A percentile compares a stretch with the other conserved stretches of the same genome.
phyloP scores from a whole-genome alignment of 2,888 invertebrate species.

The Heliconius ismenius region DNA sequence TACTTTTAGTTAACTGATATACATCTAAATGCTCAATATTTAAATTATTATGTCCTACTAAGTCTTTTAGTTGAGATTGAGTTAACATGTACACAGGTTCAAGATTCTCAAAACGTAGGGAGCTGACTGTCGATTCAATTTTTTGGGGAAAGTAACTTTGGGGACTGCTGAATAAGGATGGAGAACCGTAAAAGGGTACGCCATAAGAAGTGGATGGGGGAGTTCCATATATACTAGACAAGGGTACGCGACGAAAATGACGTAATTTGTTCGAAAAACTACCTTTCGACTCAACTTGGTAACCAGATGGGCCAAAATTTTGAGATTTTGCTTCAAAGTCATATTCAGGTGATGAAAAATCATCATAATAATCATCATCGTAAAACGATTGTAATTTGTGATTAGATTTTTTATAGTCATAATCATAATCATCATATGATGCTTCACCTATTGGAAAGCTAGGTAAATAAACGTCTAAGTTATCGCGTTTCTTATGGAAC shows the following conservation, averaged over 20 bases:
- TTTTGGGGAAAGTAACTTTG: slow-evolving; percentile 42
- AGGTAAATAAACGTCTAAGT: slow-evolving; percentile 53
- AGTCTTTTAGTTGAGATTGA: slow-evolving; percentile 64
- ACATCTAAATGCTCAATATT: slow-evolving; percentile 72
- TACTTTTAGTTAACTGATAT: slow-evolving; percentile 57
- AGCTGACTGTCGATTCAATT: slow-evolving; percentile 41
- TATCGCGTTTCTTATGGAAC: slow-evolving; percentile 45
- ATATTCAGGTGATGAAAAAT: slow-evolving; percentile 46
- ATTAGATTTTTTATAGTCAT: slow-evolving; percentile 44
- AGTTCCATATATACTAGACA: slow-evolving; percentile 33
- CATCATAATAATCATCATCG: slow-evolving; percentile 54
- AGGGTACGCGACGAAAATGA: slow-evolving; percentile 47
- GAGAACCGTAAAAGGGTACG: slow-evolving; percentile 45
- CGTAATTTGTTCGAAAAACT: slow-evolving; percentile 52
- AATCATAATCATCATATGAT: slow-evolving; percentile 51
- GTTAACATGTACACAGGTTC: slow-evolving; percentile 74
- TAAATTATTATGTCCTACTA: slow-evolving; percentile 66
- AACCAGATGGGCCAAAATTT: slow-evolving; percentile 43
- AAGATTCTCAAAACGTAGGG: slow-evolving; percentile 44
- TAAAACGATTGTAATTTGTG: slow-evolving; percentile 51
- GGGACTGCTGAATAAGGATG: slow-evolving; percentile 40
- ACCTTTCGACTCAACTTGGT: slow-evolving; percentile 47
- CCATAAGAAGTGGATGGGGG: slow-evolving; percentile 51
- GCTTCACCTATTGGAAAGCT: slow-evolving; percentile 57
- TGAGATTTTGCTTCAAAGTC: slow-evolving; percentile 51